Percentiles rank a stretch among this genome's conserved stretches.
These are phyloP conservation scores for Pithys albifrons DNA, from an alignment of 2,113 vertebrate genomes.

Conservation along the genomic window DNA sequence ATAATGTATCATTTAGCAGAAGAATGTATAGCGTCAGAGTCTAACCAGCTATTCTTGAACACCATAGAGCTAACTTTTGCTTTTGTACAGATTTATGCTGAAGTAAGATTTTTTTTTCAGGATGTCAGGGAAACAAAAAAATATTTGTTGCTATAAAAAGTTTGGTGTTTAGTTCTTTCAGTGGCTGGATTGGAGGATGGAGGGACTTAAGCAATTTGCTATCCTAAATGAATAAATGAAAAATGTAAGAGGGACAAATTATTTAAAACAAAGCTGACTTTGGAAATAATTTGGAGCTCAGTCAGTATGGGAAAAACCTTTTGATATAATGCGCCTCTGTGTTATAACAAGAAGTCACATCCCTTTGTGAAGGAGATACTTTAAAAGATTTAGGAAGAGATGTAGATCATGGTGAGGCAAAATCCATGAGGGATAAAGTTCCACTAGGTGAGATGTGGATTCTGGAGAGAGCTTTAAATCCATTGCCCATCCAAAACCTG, in stretches of 20 bases:
- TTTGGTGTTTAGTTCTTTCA: neutral
- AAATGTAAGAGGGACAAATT: neutral
- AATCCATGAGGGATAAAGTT: neutral
- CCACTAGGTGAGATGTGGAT: neutral
- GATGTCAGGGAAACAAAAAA: neutral
- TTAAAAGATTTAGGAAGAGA: neutral
- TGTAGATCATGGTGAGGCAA: neutral
- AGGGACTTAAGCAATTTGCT: neutral
- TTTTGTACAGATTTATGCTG: neutral
- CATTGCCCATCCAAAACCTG: neutral
- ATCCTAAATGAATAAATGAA: neutral
- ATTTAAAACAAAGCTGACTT: neutral
- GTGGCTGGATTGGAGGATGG: neutral
- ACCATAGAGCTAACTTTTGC: neutral
- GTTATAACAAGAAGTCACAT: neutral
- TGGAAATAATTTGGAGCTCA: neutral
- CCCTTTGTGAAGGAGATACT: neutral
- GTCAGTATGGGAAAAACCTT: neutral
- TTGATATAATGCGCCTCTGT: neutral
- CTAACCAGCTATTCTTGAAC: neutral
- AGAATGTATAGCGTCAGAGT: neutral
- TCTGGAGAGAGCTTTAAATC: neutral
- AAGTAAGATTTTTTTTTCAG: neutral
- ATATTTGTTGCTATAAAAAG: neutral
- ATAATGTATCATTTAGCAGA: constrained; percentile 1